Base-by-base conservation (phyloP, 2,888 invertebrate species). In the Athalia rosae region DNA sequence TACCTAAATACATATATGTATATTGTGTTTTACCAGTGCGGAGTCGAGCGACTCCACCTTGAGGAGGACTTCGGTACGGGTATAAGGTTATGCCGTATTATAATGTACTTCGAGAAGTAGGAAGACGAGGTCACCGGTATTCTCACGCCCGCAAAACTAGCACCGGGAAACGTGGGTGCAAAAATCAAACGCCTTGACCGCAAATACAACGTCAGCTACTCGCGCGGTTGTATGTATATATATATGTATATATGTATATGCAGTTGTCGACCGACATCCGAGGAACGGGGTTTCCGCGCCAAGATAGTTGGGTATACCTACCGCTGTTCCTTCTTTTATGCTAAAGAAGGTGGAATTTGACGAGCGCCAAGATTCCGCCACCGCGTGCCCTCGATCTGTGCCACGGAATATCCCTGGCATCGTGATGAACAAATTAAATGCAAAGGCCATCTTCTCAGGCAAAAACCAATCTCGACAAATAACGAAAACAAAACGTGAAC, bases 101-200 rank as follows among this genome's bases (percentile, higher is more conserved):
- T 28, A 28, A 28, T 28, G 56, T 56, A 58, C 50, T 43, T 71
- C 58, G 58, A 71, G 28, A 15, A 71, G 56, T n/a, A 71, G 61
- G 74, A 74, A 74, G 61, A 74, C 61, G 74, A 61, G 74, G 74
- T 74, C 74, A 74, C 47, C 74, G 74, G 74, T 48, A 74, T 74
- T 74, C 74, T 74, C 74, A 74, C 74, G 74, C 74, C 74, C 74
- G 74, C 74, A 50, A 59, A 74, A 74, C 74, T 61, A 59, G 61
- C 73, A 74, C 73, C 73, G 61, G 48, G 61, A 59, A 61, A 74
- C 59, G 61, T 48, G 61, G 61, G 59, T 61, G 61, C 73, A 74
- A 74, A 74, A 74, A 74, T 74, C 13, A 74, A 59, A 53, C 61
- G 61, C 47, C 73, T 74, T 61, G 73, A 74, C 73, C 73, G 73